Evolutionary conservation across 2,797 vertebrate genomes (phyloP).

Genomic region (Sorex maritimensis): DNA sequence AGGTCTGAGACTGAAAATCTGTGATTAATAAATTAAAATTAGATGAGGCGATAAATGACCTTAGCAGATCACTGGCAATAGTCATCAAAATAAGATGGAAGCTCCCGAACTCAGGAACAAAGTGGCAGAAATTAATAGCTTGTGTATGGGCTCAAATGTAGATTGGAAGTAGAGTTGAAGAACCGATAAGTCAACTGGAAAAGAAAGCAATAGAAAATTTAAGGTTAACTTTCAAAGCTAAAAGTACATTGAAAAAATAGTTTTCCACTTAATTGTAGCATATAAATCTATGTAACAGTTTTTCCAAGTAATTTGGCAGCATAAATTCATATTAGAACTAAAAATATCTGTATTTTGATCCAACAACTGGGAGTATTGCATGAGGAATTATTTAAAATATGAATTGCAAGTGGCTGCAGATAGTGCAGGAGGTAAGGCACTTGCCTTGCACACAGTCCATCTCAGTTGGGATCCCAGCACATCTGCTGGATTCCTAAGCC

Average conservation of each 20-base stretch:
- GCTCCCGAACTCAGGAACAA: conserved; percentile 52
- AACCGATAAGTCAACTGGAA: conserved; percentile 23
- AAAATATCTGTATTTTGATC: conserved; percentile 30
- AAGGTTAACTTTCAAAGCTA: conserved; percentile 28
- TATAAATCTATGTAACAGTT: conserved; percentile 40
- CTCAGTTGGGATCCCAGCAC: background rate
- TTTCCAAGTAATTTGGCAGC: conserved; percentile 45
- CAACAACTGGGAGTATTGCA: conserved; percentile 1
- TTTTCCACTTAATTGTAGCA: conserved; percentile 21
- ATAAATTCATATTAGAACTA: conserved; percentile 24
- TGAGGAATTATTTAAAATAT: background rate
- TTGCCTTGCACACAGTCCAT: background rate
- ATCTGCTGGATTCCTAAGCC: too few relatives aligned
- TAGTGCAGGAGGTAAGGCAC: too few relatives aligned
- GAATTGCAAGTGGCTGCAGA: background rate
- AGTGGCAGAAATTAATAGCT: conserved; percentile 28
- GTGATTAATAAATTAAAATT: conserved; percentile 41
- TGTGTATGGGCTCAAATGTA: background rate
- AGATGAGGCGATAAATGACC: conserved; percentile 7
- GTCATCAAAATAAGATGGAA: conserved; percentile 46
- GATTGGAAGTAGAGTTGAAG: conserved; percentile 10
- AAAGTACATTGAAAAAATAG: background rate
- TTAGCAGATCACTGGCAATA: background rate
- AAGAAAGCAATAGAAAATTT: conserved; percentile 27
- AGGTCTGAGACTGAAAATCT: background rate